Evolutionary conservation across 1,140 invertebrate genomes (phyloP).

Genomic region (Drosophila kurseongensis): DNA sequence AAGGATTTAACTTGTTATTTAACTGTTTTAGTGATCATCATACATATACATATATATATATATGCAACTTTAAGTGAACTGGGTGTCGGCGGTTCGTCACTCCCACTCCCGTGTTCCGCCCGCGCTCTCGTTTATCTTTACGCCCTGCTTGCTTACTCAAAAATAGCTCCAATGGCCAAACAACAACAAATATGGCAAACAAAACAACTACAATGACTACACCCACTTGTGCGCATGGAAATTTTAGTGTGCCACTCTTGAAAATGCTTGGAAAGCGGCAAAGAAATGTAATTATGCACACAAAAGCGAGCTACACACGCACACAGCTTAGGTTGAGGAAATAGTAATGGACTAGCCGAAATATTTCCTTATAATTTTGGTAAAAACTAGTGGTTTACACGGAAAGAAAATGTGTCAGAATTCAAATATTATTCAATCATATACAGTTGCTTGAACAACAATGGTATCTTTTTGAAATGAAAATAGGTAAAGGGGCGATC

Average conservation of each 20-base stretch:
- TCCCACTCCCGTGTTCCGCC: not conserved
- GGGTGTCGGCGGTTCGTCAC: slow-evolving; percentile 9
- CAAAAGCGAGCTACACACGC: slow-evolving; percentile 8
- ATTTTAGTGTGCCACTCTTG: slow-evolving; percentile 59
- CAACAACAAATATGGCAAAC: slow-evolving; percentile 23
- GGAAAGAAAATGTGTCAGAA: not conserved
- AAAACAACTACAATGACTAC: slow-evolving; percentile 29
- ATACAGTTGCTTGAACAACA: too few species aligned
- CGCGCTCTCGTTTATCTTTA: slow-evolving; percentile 28
- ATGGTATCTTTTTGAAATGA: too few species aligned
- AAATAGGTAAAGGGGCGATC: too few species aligned
- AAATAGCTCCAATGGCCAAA: slow-evolving; percentile 38
- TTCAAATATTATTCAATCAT: too few species aligned
- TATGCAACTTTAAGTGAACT: too few species aligned
- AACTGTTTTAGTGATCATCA: too few species aligned
- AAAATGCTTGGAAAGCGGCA: slow-evolving; percentile 58
- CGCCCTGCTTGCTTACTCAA: slow-evolving; percentile 38
- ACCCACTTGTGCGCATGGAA: slow-evolving; percentile 49
- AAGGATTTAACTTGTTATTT: too few species aligned
- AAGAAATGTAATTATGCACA: slow-evolving; percentile 60
- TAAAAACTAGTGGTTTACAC: slow-evolving; percentile 7
- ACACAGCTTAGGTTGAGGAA: slow-evolving; percentile 14
- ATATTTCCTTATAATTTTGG: not conserved
- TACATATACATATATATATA: too few species aligned
- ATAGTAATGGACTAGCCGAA: slow-evolving; percentile 1